Conservation (phyloP, 2,888 invertebrate species). For the Heliconius charithonia region DNA sequence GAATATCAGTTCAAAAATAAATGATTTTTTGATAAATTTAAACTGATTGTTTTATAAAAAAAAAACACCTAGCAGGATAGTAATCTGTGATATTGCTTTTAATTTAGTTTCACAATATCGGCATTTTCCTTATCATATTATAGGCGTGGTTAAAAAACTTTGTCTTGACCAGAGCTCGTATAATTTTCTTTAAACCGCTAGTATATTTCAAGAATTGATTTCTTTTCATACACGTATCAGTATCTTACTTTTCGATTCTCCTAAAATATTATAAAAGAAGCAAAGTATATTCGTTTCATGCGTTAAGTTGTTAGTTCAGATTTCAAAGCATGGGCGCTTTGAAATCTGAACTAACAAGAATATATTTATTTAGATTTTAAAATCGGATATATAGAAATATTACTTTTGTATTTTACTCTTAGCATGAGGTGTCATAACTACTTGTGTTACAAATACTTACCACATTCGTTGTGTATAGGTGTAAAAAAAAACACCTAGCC, state of each 20-base stretch:
- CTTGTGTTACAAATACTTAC: background rate
- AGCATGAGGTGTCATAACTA: background rate
- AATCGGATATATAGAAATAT: background rate
- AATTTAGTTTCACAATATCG: background rate
- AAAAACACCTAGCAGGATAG: constrained; percentile 15
- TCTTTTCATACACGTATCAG: no score
- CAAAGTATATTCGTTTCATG: background rate
- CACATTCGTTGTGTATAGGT: background rate
- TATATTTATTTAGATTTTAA: background rate
- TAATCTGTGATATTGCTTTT: constrained; percentile 46
- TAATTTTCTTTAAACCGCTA: no score
- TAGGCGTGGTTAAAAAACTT: background rate
- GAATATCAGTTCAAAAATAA: background rate
- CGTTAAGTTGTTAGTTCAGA: background rate
- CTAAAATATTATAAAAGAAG: no score
- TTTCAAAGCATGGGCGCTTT: no score
- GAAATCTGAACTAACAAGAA: no score
- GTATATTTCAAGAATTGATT: no score
- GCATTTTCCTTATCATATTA: background rate
- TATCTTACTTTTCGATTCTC: no score
- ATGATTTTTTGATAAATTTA: background rate
- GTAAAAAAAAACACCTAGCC: background rate
- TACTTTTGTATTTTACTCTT: background rate
- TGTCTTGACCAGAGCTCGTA: no score
- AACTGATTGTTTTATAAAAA: background rate